Conservation (phyloP, 1,140 invertebrate species). For the Phenacoccus solenopsis region DNA sequence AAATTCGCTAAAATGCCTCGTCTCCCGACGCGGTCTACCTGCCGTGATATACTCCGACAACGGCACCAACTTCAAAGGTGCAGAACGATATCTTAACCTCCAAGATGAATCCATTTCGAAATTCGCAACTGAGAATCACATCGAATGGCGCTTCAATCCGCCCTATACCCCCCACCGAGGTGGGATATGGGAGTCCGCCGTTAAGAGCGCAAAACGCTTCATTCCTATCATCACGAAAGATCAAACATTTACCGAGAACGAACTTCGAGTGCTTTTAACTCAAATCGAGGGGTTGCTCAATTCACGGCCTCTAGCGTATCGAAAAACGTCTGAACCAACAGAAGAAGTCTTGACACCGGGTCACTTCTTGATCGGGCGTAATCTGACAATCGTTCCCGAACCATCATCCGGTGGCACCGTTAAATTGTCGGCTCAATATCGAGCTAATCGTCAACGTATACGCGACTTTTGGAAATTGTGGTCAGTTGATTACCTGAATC, state of each 20-base stretch:
- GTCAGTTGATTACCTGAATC: background rate
- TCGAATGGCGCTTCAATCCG: background rate
- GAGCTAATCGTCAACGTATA: constrained; percentile 19
- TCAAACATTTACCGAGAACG: constrained; percentile 27
- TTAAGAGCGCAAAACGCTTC: constrained; percentile 23
- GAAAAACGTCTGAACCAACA: constrained; percentile 23
- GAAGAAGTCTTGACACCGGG: constrained; percentile 25
- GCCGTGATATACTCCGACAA: constrained; percentile 20
- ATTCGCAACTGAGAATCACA: background rate
- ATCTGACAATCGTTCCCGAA: constrained; percentile 20
- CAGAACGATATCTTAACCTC: constrained; percentile 18
- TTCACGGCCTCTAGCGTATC: constrained; percentile 30
- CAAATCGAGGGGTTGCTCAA: constrained; percentile 32
- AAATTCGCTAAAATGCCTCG: constrained; percentile 32
- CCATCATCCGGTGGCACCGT: background rate
- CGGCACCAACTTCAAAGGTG: constrained; percentile 23
- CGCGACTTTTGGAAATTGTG: background rate
- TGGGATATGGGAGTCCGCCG: constrained; percentile 28
- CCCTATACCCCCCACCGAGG: constrained; percentile 6
- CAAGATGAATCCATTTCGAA: background rate
- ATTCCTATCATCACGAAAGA: background rate
- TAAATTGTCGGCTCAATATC: constrained; percentile 11
- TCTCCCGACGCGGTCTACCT: constrained; percentile 24
- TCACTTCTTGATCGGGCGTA: constrained; percentile 25
- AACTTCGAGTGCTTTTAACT: constrained; percentile 28